Percentiles rank a stretch among this genome's conserved stretches.
Evolutionary conservation across 2,797 vertebrate species (phyloP).

Genomic region (Muscicapa striata): DNA sequence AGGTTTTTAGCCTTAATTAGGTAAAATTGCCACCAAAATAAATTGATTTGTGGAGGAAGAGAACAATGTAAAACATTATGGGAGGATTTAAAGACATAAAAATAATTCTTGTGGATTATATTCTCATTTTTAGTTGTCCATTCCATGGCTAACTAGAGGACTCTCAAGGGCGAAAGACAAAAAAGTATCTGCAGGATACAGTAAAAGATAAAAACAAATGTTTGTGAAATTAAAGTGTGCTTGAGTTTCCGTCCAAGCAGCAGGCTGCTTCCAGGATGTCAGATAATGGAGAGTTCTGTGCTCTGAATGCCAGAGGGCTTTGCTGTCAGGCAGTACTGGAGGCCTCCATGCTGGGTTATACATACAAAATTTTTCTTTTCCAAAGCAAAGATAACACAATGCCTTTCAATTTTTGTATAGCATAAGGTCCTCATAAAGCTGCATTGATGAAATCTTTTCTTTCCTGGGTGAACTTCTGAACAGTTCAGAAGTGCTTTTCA

Average conservation of each 20-base stretch:
- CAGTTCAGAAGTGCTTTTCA: not conserved
- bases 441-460: not conserved
- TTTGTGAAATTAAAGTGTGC: not conserved
- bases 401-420: not conserved
- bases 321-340: not conserved
- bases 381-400: not conserved
- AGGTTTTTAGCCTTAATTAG: not conserved
- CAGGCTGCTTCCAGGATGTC: not conserved
- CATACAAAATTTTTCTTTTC: not conserved
- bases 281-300: not conserved
- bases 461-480: not conserved
- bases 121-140: not conserved
- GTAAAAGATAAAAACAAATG: not conserved
- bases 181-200: not conserved
- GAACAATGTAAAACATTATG: not conserved
- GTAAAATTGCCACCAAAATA: not conserved
- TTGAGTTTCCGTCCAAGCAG: not conserved
- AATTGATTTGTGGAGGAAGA: not conserved
- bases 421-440: not conserved
- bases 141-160: not conserved
- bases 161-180: not conserved
- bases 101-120: not conserved
- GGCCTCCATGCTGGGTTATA: not conserved
- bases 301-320: not conserved
- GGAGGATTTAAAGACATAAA: not conserved